Conservation (phyloP, 2,113 vertebrate species). For the Eupsittula cactorum region DNA sequence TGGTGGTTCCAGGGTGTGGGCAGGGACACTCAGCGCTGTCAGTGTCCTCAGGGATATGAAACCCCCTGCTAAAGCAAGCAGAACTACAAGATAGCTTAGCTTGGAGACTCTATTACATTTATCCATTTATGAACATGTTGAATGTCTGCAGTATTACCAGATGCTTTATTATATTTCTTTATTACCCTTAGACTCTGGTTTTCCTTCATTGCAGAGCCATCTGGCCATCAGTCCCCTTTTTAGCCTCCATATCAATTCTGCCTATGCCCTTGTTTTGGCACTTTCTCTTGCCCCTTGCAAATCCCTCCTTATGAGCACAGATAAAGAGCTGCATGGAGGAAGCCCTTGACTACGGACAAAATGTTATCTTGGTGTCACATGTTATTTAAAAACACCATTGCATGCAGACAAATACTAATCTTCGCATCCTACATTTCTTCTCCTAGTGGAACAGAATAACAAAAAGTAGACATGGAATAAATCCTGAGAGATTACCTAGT, state of each 20-base stretch:
- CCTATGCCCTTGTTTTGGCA: not conserved
- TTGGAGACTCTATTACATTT: not conserved
- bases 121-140: not conserved
- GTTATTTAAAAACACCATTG: not conserved
- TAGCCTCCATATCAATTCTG: not conserved
- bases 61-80: not conserved
- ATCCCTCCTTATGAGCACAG: not conserved
- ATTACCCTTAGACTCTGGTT: not conserved
- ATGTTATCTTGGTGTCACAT: not conserved
- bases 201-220: not conserved
- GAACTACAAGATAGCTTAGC: not conserved
- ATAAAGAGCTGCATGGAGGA: not conserved
- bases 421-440: not conserved
- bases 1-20: too few species aligned
- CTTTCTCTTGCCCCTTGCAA: not conserved
- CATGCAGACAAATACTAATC: not conserved
- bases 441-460: not conserved
- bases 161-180: not conserved
- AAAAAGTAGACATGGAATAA: not conserved
- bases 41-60: not conserved
- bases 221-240: not conserved
- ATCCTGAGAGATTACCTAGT: not conserved
- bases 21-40: not conserved
- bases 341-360: not conserved
- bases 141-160: not conserved